These are phyloP conservation scores for Chaetura pelagica DNA, from an alignment of 2,113 vertebrate genomes.

Conservation along the genomic window DNA sequence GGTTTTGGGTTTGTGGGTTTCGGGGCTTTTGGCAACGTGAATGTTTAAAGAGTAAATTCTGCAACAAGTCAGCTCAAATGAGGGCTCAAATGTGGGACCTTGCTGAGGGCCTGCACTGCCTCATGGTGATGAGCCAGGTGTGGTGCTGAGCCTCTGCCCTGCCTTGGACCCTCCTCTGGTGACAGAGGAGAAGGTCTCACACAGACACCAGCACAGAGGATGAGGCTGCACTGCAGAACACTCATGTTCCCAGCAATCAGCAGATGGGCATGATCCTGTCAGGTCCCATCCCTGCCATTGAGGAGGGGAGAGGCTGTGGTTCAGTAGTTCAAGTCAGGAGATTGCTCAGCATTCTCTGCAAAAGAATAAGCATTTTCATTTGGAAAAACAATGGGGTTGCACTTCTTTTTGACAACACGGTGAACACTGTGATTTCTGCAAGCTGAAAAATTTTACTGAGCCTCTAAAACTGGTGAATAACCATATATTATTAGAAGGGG, in stretches of 20 bases:
- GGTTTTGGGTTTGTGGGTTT: background rate
- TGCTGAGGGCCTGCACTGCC: background rate
- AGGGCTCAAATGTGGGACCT: background rate
- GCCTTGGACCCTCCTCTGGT: background rate
- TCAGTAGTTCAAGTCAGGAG: background rate
- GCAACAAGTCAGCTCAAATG: background rate
- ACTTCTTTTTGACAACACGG: background rate
- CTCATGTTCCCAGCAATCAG: background rate
- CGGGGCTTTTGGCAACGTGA: background rate
- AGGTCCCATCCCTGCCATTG: rapidly evolving
- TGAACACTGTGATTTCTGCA: background rate
- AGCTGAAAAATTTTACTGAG: background rate
- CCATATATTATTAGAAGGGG: background rate
- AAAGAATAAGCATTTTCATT: conserved; percentile 1
- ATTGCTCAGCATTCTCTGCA: background rate
- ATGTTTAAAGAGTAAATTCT: background rate
- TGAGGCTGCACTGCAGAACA: rapidly evolving
- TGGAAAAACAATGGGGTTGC: background rate
- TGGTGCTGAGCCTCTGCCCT: background rate
- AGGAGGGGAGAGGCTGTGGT: background rate
- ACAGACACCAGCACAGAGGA: background rate
- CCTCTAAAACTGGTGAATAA: conserved; percentile 23
- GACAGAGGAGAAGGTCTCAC: background rate
- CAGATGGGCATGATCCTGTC: background rate
- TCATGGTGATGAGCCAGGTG: background rate